These are phyloP conservation scores for Carabus problematicus DNA, from an alignment of 2,888 invertebrate genomes.

Conservation along the genomic window DNA sequence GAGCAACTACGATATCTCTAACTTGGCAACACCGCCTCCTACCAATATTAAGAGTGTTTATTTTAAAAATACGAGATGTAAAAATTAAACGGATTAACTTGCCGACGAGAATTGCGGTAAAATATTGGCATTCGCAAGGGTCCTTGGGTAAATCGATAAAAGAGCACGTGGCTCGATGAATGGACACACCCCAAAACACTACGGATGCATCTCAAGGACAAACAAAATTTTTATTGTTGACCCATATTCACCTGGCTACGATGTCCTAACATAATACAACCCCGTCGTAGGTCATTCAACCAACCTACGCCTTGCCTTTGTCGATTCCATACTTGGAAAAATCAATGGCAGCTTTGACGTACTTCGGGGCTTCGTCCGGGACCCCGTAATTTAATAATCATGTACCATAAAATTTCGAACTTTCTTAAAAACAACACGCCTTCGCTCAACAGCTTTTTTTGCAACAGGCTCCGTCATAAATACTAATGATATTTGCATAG, in stretches of 20 bases:
- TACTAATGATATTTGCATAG: too few relatives aligned
- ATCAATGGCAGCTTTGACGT: slow-evolving; percentile 27
- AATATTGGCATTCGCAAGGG: too few relatives aligned
- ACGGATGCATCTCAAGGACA: slow-evolving; percentile 33
- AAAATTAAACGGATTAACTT: too few relatives aligned
- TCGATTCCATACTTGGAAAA: slow-evolving; percentile 21
- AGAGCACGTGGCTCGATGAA: slow-evolving; percentile 18
- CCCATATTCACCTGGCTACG: slow-evolving; percentile 24
- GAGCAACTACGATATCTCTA: too few relatives aligned
- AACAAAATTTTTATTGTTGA: slow-evolving; percentile 33
- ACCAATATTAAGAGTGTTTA: too few relatives aligned
- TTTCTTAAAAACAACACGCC: too few relatives aligned
- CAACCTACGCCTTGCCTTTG: slow-evolving; percentile 16
- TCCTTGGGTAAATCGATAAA: slow-evolving; percentile 15
- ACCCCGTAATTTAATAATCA: slow-evolving; percentile 16
- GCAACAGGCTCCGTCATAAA: too few relatives aligned
- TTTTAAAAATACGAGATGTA: too few relatives aligned
- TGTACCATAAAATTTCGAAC: neutral
- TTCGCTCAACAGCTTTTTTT: too few relatives aligned
- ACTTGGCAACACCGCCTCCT: too few relatives aligned
- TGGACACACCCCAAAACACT: slow-evolving; percentile 31
- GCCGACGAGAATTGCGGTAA: too few relatives aligned
- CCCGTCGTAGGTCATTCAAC: slow-evolving; percentile 30
- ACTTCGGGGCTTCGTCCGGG: slow-evolving; percentile 12
- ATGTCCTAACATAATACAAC: neutral